Evolutionary conservation across 92 coral and sea anemone genomes (phyloP).

Genomic region (Porites divaricata): DNA sequence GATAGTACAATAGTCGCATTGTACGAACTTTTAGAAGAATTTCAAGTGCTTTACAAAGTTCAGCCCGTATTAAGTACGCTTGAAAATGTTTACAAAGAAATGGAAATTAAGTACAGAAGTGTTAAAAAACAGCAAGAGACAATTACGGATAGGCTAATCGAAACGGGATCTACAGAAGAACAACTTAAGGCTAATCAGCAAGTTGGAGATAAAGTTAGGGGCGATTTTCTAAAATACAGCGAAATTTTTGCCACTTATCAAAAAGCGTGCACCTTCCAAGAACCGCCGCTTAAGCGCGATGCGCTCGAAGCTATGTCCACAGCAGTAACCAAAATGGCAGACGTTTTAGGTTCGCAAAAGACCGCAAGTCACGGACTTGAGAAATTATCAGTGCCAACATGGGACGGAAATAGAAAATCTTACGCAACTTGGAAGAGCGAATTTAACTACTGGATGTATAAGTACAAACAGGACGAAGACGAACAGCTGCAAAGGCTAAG

Average conservation of each 20-base stretch:
- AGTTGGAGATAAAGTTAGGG: constrained; percentile 49
- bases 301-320: constrained; percentile 26
- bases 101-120: constrained; percentile 58
- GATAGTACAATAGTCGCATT: no score
- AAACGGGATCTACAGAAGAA: constrained; percentile 38
- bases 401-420: constrained; percentile 69
- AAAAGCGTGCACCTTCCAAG: not conserved
- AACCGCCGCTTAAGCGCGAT: constrained; percentile 11
- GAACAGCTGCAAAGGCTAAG: constrained; percentile 60
- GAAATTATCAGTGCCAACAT: constrained; percentile 63
- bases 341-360: constrained; percentile 29
- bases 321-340: constrained; percentile 49
- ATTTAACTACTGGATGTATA: constrained; percentile 66
- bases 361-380: constrained; percentile 47
- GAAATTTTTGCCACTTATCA: constrained; percentile 21
- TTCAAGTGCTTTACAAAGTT: constrained; percentile 46
- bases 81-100: constrained; percentile 47
- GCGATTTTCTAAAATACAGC: constrained; percentile 28
- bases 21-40: no score
- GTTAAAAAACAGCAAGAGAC: constrained; percentile 53
- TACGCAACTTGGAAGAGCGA: constrained; percentile 66
- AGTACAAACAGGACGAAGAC: constrained; percentile 58
- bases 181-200: constrained; percentile 33
- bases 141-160: constrained; percentile 52
- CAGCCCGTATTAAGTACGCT: constrained; percentile 46